These are phyloP conservation scores for Seladonia tumulorum DNA, from an alignment of 2,888 invertebrate species.

Conservation along the genomic window DNA sequence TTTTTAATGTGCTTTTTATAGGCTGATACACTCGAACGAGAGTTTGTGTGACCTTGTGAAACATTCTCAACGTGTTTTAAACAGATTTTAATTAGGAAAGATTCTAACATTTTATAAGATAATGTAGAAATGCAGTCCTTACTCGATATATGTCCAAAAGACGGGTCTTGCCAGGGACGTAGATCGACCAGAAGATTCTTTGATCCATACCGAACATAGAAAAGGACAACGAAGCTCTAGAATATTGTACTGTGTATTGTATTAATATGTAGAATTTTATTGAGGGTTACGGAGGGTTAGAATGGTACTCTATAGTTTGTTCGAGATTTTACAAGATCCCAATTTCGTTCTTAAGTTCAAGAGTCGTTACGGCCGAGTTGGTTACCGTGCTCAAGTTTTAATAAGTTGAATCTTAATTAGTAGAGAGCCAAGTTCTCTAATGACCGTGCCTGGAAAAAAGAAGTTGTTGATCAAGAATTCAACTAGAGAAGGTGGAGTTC, in stretches of 20 bases:
- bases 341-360: neutral
- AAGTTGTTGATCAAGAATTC: neutral
- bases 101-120: neutral
- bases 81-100: neutral
- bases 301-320: no score
- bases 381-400: neutral
- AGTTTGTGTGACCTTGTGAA: neutral
- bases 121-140: neutral
- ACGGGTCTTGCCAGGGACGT: no score
- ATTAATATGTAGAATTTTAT: no score
- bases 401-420: constrained; percentile 7
- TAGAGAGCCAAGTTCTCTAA: constrained; percentile 2
- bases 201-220: no score
- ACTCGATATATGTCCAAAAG: no score
- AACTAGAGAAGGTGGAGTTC: neutral
- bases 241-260: no score
- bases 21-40: neutral
- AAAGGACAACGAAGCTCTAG: no score
- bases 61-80: neutral
- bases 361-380: neutral
- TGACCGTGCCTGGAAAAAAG: neutral
- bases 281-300: no score
- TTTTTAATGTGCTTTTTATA: neutral
- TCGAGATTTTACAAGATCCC: neutral
- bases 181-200: no score